phyloP scores from a whole-genome alignment of 2,888 invertebrate genomes.

The Ennomos erosarius region DNA sequence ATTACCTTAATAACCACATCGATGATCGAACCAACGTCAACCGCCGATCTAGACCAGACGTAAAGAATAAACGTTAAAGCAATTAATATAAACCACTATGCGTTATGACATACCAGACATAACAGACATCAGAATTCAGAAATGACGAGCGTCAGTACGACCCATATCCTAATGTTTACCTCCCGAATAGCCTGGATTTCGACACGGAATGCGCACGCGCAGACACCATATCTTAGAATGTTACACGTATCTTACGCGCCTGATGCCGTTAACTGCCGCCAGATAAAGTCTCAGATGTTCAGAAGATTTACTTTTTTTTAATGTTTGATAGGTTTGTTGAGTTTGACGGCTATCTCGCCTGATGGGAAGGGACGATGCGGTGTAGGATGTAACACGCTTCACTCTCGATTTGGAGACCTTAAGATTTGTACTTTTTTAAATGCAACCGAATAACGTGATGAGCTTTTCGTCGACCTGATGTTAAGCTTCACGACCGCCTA shows the following conservation, averaged over 20 bases:
- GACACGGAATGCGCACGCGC: constrained; percentile 37
- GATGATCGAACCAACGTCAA: too few species aligned
- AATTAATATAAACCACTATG: constrained; percentile 33
- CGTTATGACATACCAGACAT: constrained; percentile 59
- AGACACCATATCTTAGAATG: constrained; percentile 27
- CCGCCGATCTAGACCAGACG: constrained; percentile 3
- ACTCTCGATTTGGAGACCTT: too few species aligned
- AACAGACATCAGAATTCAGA: constrained; percentile 43
- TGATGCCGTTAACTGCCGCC: constrained; percentile 5
- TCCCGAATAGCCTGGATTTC: constrained; percentile 64
- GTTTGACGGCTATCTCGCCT: too few species aligned
- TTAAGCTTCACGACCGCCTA: too few species aligned
- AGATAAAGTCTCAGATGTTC: not conserved
- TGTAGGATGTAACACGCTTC: too few species aligned
- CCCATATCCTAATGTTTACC: constrained; percentile 72
- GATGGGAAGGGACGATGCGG: too few species aligned
- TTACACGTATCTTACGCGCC: constrained; percentile 10
- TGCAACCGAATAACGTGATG: too few species aligned
- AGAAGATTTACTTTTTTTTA: too few species aligned
- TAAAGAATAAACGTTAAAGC: constrained; percentile 32
- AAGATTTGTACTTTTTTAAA: too few species aligned
- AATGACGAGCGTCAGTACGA: constrained; percentile 54
- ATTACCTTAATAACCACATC: too few species aligned
- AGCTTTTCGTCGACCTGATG: too few species aligned
- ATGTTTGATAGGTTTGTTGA: too few species aligned